phyloP scores from a whole-genome alignment of 1,140 invertebrate genomes.

The Macrobrachium nipponense region DNA sequence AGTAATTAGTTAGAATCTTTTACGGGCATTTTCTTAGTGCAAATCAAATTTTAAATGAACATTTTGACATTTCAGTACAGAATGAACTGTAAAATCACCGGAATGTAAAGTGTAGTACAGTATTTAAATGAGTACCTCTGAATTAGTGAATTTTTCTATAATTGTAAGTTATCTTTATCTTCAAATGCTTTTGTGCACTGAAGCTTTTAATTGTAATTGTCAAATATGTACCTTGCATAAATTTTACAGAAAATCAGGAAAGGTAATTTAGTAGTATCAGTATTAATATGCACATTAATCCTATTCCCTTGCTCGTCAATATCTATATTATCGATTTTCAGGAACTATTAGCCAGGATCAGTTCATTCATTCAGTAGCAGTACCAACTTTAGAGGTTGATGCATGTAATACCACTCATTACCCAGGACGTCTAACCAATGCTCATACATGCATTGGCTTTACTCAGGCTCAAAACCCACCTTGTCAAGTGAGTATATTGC shows the following conservation, averaged over 20 bases:
- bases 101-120: no score
- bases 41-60: background rate
- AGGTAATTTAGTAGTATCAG: background rate
- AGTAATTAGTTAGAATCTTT: background rate
- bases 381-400: constrained; percentile 27
- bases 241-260: no score
- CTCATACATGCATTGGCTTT: constrained; percentile 43
- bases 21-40: background rate
- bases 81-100: background rate
- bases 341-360: constrained; percentile 31
- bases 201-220: no score
- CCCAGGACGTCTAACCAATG: constrained; percentile 38
- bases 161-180: no score
- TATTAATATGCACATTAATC: background rate
- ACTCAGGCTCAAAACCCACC: constrained; percentile 38
- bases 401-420: constrained; percentile 55
- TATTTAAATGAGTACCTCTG: no score
- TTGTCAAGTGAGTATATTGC: constrained; percentile 39
- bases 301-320: background rate
- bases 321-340: background rate
- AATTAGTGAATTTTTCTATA: no score
- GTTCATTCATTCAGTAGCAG: constrained; percentile 32
- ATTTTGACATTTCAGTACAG: background rate
- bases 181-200: no score
- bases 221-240: no score